Base-by-base conservation (phyloP, 2,888 invertebrate species). In the Nesidiocoris tenuis region DNA sequence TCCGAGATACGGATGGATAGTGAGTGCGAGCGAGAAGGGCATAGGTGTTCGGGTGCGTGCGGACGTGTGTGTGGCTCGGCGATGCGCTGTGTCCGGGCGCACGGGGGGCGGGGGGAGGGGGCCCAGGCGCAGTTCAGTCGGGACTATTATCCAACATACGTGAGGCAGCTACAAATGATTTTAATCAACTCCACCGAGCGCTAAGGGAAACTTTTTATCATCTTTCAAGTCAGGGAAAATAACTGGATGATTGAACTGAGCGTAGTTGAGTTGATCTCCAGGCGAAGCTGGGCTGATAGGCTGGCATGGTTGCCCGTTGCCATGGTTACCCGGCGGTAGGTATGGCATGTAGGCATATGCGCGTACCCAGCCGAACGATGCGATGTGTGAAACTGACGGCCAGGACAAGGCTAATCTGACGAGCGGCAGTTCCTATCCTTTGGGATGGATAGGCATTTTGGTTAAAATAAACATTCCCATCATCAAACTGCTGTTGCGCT, bases 231-330 rank as follows among this genome's bases (percentile, higher is more conserved):
- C 61, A 61, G 67, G 39, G 71, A 77, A 77, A 77, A 77, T 78
- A 78, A 78, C 77, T 78, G 78, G 77, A 77, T 76, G 78, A 78
- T 77, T 76, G 78, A 77, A 76, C 75, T 61, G 24, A 63, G 39
- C 66, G 54, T 22, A n/a, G 70, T 54, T 56, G 70, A 70, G 70
- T 56, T 22, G 57, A 54, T 23, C 57, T 54, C 19, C 39, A 39
- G 12, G 39, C 39, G 39, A 12, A 39, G 12, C 12, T 39, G 39
- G 12, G 67, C 70, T 70, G 70, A 70, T 70, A 59, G 70, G 57
- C 68, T 39, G 39, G 39, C 39, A 12, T 7, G 39, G 39, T 12
- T 39, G 39, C 5, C 5, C 12, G 39, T n/a, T n/a, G n/a, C n/a
- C n/a, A n/a, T n/a, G n/a, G n/a, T n/a, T n/a, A n/a, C n/a, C n/a